Percentiles rank a stretch among this genome's conserved stretches.
phyloP scores from a whole-genome alignment of 2,797 vertebrate species.

The Lepus townsendii region DNA sequence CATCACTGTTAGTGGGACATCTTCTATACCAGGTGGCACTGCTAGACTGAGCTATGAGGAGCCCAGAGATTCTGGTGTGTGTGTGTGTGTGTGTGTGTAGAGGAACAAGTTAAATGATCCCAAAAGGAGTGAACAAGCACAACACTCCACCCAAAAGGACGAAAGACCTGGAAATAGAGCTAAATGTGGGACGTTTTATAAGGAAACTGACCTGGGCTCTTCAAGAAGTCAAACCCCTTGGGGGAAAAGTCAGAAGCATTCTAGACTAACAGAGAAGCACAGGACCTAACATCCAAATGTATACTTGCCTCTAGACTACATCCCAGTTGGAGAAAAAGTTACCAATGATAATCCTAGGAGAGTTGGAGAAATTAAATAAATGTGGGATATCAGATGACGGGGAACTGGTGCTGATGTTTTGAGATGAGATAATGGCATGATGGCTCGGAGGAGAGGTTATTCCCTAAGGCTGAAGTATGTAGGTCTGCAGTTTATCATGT shows the following conservation, averaged over 20 bases:
- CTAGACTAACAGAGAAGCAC: neutral
- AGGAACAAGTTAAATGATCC: neutral
- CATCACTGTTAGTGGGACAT: neutral
- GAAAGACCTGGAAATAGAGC: too few species aligned
- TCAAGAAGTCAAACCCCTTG: neutral
- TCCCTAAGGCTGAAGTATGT: neutral
- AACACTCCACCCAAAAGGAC: too few species aligned
- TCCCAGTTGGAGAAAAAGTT: neutral
- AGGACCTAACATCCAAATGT: neutral
- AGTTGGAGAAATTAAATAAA: neutral
- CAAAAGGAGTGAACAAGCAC: neutral
- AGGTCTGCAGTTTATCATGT: neutral
- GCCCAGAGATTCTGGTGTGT: neutral
- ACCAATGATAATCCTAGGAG: neutral
- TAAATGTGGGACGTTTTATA: neutral
- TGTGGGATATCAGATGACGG: neutral
- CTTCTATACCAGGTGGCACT: too few species aligned
- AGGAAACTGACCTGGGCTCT: neutral
- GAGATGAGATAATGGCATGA: neutral
- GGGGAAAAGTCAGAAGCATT: neutral
- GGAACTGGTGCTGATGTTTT: neutral
- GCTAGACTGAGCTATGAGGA: neutral
- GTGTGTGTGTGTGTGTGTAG: neutral
- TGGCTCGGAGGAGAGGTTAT: neutral
- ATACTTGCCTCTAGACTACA: neutral